phyloP scores from a whole-genome alignment of 2,888 invertebrate genomes.

The Troilus luridus region DNA sequence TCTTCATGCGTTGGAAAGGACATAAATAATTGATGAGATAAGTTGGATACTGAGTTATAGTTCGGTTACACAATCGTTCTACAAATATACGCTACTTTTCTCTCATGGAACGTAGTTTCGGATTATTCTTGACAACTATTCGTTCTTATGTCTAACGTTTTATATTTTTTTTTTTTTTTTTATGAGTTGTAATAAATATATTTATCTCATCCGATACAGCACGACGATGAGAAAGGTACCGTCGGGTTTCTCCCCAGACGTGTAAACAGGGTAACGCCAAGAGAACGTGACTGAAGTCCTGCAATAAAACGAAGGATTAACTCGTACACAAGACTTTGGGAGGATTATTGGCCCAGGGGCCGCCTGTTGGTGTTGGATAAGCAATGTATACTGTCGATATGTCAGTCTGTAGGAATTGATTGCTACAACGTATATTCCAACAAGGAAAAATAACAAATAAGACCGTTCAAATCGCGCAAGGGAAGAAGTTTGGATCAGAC shows the following conservation, averaged over 20 bases:
- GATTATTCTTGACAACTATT: not conserved
- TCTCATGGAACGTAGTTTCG: not conserved
- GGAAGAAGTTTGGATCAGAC: too few species aligned
- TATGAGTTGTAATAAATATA: not conserved
- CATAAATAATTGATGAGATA: not conserved
- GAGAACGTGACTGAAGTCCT: conserved; percentile 17
- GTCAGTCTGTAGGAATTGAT: not conserved
- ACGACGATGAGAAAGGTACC: not conserved
- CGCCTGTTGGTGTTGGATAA: conserved; percentile 29
- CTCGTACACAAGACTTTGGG: not conserved
- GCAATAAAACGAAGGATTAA: conserved; percentile 48
- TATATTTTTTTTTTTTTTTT: not conserved
- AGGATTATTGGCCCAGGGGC: conserved; percentile 13
- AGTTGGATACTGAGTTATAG: not conserved
- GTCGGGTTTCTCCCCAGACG: not conserved
- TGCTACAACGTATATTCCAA: not conserved
- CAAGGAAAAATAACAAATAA: not conserved
- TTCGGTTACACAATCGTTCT: not conserved
- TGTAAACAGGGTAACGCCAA: conserved; percentile 37
- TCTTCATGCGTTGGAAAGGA: not conserved
- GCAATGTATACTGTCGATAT: conserved; percentile 15
- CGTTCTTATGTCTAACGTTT: not conserved
- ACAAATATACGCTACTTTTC: not conserved
- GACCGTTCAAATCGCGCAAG: too few species aligned
- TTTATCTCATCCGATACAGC: not conserved